These are phyloP conservation scores for Eurois occulta DNA, from an alignment of 2,888 invertebrate genomes.

Conservation along the genomic window DNA sequence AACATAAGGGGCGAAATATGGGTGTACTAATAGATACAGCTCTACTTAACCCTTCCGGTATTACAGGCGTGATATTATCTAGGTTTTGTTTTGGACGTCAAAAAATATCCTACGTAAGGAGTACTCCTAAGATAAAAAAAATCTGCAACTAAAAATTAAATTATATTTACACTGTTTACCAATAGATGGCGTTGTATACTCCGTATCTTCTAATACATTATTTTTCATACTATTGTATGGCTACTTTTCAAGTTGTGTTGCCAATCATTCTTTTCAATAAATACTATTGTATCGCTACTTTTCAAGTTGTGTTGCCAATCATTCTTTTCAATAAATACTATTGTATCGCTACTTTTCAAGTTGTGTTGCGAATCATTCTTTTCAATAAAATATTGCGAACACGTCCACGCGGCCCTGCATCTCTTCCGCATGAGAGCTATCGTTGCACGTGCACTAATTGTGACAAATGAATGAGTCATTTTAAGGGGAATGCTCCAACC, in stretches of 20 bases:
- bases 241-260: not conserved
- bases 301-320: constrained; percentile 4
- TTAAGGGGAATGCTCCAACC: too few relatives aligned
- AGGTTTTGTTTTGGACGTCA: too few relatives aligned
- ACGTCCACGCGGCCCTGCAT: not conserved
- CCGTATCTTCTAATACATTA: not conserved
- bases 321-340: not conserved
- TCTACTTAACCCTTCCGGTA: not conserved
- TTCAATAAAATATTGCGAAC: not conserved
- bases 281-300: not conserved
- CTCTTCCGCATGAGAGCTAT: constrained; percentile 5
- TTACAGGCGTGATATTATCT: not conserved
- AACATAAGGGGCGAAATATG: too few relatives aligned
- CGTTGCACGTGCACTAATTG: not conserved
- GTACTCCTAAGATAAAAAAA: too few relatives aligned
- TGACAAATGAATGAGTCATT: too few relatives aligned
- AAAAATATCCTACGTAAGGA: too few relatives aligned
- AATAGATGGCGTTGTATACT: constrained; percentile 27
- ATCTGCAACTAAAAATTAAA: not conserved
- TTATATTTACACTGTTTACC: not conserved
- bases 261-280: constrained; percentile 8
- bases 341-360: not conserved
- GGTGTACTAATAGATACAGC: too few relatives aligned
- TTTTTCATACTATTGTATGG: not conserved
- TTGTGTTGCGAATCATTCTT: constrained; percentile 6